Conservation (phyloP, 2,797 vertebrate species). For the Schizothorax lantsangensis region DNA sequence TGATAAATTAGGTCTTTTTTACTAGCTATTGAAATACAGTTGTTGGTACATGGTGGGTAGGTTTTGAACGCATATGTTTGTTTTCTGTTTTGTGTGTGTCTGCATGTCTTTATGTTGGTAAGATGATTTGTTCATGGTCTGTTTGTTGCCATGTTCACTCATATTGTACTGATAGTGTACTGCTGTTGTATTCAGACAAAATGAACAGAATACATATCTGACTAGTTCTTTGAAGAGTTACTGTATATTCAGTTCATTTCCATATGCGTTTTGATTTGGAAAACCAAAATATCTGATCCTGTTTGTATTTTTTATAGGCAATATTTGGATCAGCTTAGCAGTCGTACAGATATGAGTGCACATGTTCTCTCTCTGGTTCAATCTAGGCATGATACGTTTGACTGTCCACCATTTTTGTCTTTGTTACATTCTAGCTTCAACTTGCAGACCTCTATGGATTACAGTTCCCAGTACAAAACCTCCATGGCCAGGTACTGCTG, state of each 20-base stretch:
- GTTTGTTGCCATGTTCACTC: slow-evolving; percentile 56
- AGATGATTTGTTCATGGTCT: slow-evolving; percentile 13
- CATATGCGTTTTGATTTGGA: neutral
- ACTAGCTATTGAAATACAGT: neutral
- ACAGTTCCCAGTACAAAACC: slow-evolving; percentile 77
- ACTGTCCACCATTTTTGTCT: slow-evolving; percentile 59
- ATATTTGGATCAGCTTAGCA: neutral
- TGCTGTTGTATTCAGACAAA: slow-evolving; percentile 12
- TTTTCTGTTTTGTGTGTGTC: slow-evolving; percentile 22
- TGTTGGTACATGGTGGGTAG: neutral
- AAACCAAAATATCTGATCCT: neutral
- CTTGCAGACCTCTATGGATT: slow-evolving; percentile 76
- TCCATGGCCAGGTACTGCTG: slow-evolving; percentile 64
- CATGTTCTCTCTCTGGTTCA: slow-evolving; percentile 39
- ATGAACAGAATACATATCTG: neutral
- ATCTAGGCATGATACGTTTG: slow-evolving; percentile 10
- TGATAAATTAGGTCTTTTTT: neutral
- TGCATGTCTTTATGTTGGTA: slow-evolving; percentile 42
- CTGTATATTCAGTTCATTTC: neutral
- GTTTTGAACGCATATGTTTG: slow-evolving; percentile 22
- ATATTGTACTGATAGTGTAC: slow-evolving; percentile 43
- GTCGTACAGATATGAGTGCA: slow-evolving; percentile 52
- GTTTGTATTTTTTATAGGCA: neutral
- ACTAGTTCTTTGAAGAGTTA: neutral
- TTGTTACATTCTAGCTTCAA: slow-evolving; percentile 80